Percentiles rank a stretch among this genome's conserved stretches.
Evolutionary conservation across 2,888 invertebrate species (phyloP).

Genomic region (Andricus quercusramuli): DNA sequence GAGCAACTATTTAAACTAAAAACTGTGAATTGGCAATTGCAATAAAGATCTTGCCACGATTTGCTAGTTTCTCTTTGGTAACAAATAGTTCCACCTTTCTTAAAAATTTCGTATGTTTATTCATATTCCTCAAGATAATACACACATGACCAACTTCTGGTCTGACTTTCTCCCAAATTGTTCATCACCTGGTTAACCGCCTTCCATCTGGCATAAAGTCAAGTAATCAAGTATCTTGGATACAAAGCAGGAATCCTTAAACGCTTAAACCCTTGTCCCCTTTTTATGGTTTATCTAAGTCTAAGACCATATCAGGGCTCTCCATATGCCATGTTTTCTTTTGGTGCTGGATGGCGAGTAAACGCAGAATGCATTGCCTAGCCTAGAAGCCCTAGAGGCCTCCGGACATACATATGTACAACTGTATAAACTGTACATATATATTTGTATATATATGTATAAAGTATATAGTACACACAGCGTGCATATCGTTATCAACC

Average conservation of each 20-base stretch:
- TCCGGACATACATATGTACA: neutral
- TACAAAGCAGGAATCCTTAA: neutral
- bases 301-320: neutral
- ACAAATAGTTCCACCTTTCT: neutral
- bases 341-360: neutral
- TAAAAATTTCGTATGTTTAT: neutral
- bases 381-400: no score
- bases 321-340: neutral
- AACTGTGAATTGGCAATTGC: no score
- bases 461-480: slow-evolving; percentile 49
- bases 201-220: neutral
- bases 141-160: neutral
- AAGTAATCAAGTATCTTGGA: neutral
- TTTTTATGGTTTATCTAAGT: slow-evolving; percentile 4
- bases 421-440: slow-evolving; percentile 24
- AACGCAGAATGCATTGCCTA: neutral
- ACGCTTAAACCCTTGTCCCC: neutral
- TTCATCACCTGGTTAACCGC: neutral
- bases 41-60: neutral
- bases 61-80: neutral
- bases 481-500: slow-evolving; percentile 70
- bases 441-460: slow-evolving; percentile 40
- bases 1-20: neutral
- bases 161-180: neutral
- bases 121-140: neutral